Evolutionary conservation across 2,113 vertebrate species (phyloP).

Genomic region (Paramormyrops kingsleyae): DNA sequence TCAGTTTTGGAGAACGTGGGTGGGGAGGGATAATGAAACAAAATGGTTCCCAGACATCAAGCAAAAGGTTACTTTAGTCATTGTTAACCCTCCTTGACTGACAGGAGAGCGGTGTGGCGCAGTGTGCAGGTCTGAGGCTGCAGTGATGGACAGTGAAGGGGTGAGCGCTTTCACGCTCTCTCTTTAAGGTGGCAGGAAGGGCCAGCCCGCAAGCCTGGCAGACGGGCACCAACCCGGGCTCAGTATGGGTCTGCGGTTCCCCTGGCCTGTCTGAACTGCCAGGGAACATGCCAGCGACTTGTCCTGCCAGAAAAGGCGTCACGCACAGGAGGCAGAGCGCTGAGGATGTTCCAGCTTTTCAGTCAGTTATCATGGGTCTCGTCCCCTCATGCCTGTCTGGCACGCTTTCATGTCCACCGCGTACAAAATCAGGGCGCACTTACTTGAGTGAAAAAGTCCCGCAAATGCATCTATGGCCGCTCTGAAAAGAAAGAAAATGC

Average conservation of each 20-base stretch:
- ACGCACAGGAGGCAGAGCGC: not conserved
- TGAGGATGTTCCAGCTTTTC: not conserved
- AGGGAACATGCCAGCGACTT: not conserved
- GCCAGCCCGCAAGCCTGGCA: not conserved
- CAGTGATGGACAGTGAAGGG: not conserved
- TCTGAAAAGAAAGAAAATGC: constrained; percentile 61
- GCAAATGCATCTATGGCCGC: constrained; percentile 75
- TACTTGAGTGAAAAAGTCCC: constrained; percentile 85
- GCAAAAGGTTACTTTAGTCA: not conserved
- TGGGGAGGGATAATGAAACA: not conserved
- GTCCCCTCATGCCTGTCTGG: not conserved
- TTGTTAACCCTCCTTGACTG: not conserved
- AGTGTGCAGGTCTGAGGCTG: not conserved
- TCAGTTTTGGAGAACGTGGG: not conserved
- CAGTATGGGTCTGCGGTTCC: not conserved
- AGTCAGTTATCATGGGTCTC: not conserved
- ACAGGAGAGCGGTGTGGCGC: not conserved
- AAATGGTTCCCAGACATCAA: not conserved
- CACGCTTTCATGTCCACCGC: not conserved
- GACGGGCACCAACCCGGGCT: not conserved
- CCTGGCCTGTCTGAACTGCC: not conserved
- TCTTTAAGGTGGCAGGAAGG: not conserved
- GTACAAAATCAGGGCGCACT: constrained; percentile 40
- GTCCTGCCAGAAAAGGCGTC: not conserved
- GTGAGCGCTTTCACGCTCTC: not conserved